phyloP scores from a whole-genome alignment of 2,888 invertebrate species.

The Pristionchus fissidentatus region DNA sequence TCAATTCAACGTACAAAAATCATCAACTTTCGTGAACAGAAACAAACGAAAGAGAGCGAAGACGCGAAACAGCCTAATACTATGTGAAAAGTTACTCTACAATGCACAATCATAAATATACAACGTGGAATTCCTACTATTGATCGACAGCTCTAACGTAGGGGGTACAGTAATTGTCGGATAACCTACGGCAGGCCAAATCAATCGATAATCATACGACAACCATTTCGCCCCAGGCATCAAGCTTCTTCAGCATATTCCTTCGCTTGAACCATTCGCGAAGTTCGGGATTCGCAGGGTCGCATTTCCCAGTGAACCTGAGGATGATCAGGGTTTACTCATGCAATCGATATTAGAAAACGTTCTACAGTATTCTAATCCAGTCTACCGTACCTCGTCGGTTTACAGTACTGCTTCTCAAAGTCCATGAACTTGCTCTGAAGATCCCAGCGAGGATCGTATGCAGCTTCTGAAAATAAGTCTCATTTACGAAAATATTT shows the following conservation, averaged over 20 bases:
- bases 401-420: constrained; percentile 67
- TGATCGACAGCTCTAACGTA: too few relatives aligned
- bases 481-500: constrained; percentile 3
- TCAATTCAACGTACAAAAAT: too few relatives aligned
- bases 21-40: too few relatives aligned
- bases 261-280: constrained; percentile 66
- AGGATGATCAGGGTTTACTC: constrained; percentile 44
- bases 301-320: constrained; percentile 70
- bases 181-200: too few relatives aligned
- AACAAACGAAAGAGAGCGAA: too few relatives aligned
- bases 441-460: constrained; percentile 69
- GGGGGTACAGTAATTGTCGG: too few relatives aligned
- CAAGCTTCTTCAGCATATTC: constrained; percentile 64
- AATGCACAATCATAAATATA: not conserved
- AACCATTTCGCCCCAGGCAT: constrained; percentile 70
- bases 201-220: too few relatives aligned
- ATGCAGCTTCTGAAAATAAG: constrained; percentile 46
- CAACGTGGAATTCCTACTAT: too few relatives aligned
- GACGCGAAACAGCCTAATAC: too few relatives aligned
- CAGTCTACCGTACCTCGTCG: constrained; percentile 60
- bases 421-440: constrained; percentile 71
- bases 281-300: constrained; percentile 69
- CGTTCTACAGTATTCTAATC: not conserved
- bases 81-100: too few relatives aligned
- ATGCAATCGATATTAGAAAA: not conserved